Base-by-base conservation (phyloP, 1,140 invertebrate genomes). In the Lucilia cuprina region DNA sequence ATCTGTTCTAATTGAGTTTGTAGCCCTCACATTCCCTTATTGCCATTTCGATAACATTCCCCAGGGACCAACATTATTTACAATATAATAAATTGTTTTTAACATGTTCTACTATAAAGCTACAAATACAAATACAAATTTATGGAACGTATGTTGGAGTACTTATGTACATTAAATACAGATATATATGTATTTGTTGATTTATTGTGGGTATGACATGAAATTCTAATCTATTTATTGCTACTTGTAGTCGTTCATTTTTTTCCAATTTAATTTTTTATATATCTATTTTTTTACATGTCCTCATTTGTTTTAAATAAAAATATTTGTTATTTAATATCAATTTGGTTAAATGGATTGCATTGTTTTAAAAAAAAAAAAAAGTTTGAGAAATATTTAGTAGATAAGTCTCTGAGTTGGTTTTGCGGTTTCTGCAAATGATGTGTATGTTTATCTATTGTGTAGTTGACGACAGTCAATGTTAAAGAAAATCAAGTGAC, bases 1-100 rank as follows among this genome's bases (percentile, higher is more conserved):
- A 70, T 70, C n/a, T 70, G 65, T 70, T 70, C 65, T 70, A 70
- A 70, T 70, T 47, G 35, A 82, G 47, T 41, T 84, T 84, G 35
- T 41, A 41, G 3, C 8, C 3, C 35, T 35, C 13, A 60, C n/a
- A 12, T 55, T 70, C 65, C 19, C 65, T 21, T 70, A 70, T 70
- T 19, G 65, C 10, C 65, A 21, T 70, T 5, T 70, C 5, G 65
- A 5, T 70, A 9, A 19, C 5, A 70, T 21, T 21, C 65, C 19
- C 65, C 5, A 21, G 65, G 21, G 65, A 5, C 65, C 19, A 70
- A 70, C 65, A 21, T 21, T 70, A 70, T 70, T 70, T 70, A 70
- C 65, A 70, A 70, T 21, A 19, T 70, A 70, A 21, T 70, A 70
- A 70, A 70, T 70, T 70, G 65, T 70, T 70, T 70, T 21, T 21